Conservation (phyloP, 2,113 vertebrate genomes). For the Aepyceros melampus region DNA sequence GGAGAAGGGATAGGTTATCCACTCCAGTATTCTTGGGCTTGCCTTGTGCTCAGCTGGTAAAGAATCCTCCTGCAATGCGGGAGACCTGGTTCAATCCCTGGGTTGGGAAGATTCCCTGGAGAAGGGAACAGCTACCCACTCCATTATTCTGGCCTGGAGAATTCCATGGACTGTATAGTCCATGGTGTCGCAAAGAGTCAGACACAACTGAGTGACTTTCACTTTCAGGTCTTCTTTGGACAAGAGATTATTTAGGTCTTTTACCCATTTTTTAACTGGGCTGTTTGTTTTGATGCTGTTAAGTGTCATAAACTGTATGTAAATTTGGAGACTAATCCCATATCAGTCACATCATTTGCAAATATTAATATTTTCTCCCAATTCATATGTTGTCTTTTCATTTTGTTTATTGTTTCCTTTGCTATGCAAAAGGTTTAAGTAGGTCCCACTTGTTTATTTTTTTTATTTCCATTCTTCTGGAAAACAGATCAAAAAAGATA, state of each 20-base stretch:
- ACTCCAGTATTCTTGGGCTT: background rate
- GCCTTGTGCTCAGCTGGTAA: background rate
- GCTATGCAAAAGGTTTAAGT: background rate
- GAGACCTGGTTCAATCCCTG: background rate
- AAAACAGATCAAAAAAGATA: background rate
- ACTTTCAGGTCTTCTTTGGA: background rate
- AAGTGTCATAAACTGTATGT: background rate
- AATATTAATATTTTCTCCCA: background rate
- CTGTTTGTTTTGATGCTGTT: background rate
- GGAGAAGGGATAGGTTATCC: background rate
- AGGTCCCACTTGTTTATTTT: background rate
- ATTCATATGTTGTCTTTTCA: background rate
- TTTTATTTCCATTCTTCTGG: background rate
- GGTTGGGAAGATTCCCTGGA: background rate
- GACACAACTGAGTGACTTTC: background rate
- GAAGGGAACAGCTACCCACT: background rate
- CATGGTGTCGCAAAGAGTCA: accelerated
- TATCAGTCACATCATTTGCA: background rate
- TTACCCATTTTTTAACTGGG: background rate
- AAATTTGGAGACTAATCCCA: background rate
- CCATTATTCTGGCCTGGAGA: background rate
- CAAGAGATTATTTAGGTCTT: background rate
- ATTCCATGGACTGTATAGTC: background rate
- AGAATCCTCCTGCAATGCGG: background rate
- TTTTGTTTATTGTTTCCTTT: background rate